These are phyloP conservation scores for Otus scops DNA, from an alignment of 2,797 vertebrate species.

Conservation along the genomic window DNA sequence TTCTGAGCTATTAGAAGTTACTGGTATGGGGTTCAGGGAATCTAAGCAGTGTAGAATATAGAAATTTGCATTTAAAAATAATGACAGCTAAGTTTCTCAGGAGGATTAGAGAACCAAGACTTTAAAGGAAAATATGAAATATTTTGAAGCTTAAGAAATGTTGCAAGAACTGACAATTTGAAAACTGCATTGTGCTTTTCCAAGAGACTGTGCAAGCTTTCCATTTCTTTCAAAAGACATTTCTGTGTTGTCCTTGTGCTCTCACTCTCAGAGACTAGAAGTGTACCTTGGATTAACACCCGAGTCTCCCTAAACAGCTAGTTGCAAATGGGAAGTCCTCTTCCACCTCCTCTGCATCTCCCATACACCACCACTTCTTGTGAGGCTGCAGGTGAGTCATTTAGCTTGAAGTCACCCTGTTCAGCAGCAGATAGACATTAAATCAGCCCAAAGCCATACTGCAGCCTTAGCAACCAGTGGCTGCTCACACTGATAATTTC, in stretches of 20 bases:
- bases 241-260: not conserved
- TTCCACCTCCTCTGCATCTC: accelerated
- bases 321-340: not conserved
- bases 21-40: not conserved
- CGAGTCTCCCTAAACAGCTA: not conserved
- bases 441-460: not conserved
- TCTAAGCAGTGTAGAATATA: not conserved
- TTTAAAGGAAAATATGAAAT: not conserved
- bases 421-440: not conserved
- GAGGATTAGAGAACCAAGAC: not conserved
- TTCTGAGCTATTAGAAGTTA: not conserved
- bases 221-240: not conserved
- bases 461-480: not conserved
- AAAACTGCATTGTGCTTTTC: not conserved
- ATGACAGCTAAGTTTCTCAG: not conserved
- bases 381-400: not conserved
- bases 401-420: not conserved
- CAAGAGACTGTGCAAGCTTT: not conserved
- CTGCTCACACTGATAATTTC: not conserved
- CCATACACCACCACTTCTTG: not conserved
- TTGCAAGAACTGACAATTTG: not conserved
- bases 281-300: not conserved
- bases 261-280: not conserved
- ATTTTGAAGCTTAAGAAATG: not conserved
- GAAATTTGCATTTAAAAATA: slow-evolving; percentile 19